phyloP scores from a whole-genome alignment of 2,888 invertebrate species.

The Boloria selene region DNA sequence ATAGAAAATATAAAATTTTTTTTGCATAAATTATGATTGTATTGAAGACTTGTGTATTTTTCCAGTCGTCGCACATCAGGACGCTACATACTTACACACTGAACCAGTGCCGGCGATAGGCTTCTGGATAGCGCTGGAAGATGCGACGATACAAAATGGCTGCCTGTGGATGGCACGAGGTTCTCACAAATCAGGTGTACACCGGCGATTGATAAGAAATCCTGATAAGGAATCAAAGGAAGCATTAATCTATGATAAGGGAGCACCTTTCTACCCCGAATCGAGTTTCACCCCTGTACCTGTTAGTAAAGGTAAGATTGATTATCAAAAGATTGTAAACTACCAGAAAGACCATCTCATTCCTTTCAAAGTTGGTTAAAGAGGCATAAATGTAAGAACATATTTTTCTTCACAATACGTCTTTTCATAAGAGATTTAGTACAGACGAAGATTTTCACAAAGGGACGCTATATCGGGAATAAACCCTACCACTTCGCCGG shows the following conservation, averaged over 20 bases:
- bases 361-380: not conserved
- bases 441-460: no score
- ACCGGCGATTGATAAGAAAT: slow-evolving; percentile 87
- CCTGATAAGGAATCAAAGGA: slow-evolving; percentile 82
- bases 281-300: slow-evolving; percentile 90
- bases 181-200: slow-evolving; percentile 93
- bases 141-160: slow-evolving; percentile 95
- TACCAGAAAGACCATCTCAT: not conserved
- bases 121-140: slow-evolving; percentile 98
- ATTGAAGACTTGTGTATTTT: slow-evolving; percentile 36
- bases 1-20: no score
- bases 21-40: no score
- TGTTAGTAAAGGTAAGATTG: slow-evolving; percentile 88
- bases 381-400: not conserved
- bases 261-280: slow-evolving; percentile 86
- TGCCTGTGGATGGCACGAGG: slow-evolving; percentile 96
- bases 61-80: slow-evolving; percentile 91
- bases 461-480: no score
- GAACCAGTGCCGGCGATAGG: slow-evolving; percentile 92
- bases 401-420: no score
- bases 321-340: no score
- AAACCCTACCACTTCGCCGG: no score
- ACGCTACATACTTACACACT: slow-evolving; percentile 93
- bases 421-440: no score
- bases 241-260: slow-evolving; percentile 86